These are phyloP conservation scores for Arnoldichthys spilopterus DNA, from an alignment of 2,797 vertebrate genomes.

Conservation along the genomic window DNA sequence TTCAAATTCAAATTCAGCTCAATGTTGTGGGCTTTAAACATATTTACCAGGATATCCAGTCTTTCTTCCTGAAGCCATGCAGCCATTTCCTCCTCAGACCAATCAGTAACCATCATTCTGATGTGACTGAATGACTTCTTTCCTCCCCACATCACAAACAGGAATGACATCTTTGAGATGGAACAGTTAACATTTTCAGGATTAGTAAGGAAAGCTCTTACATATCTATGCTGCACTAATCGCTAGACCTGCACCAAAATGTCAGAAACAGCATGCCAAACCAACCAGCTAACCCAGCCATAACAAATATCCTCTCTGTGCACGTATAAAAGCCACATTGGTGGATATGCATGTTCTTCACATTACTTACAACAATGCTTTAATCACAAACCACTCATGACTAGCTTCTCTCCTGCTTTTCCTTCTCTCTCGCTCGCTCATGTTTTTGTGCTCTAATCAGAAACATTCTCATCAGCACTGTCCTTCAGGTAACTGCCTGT, in stretches of 20 bases:
- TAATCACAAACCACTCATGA: neutral
- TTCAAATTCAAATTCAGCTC: slow-evolving; percentile 72
- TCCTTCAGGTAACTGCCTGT: neutral
- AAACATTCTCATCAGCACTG: neutral
- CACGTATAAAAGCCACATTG: neutral
- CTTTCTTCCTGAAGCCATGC: slow-evolving; percentile 80
- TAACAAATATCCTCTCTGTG: neutral
- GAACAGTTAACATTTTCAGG: neutral
- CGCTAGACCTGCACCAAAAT: neutral
- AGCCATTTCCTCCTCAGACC: slow-evolving; percentile 87
- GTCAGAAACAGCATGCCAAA: neutral
- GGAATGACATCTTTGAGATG: slow-evolving; percentile 46
- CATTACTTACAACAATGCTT: neutral
- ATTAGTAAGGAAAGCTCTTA: neutral
- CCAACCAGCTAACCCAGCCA: neutral
- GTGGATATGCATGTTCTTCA: neutral
- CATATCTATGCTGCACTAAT: neutral
- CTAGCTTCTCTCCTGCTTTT: too few relatives aligned
- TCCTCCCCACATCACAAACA: slow-evolving; percentile 72
- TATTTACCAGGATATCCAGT: slow-evolving; percentile 75
- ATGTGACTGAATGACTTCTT: slow-evolving; percentile 56
- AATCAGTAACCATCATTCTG: slow-evolving; percentile 75
- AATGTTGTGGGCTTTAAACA: slow-evolving; percentile 86
- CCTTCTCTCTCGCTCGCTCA: too few relatives aligned
- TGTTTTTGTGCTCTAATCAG: neutral